These are phyloP conservation scores for Leucophenga varia DNA, from an alignment of 1,140 invertebrate species.

Conservation along the genomic window DNA sequence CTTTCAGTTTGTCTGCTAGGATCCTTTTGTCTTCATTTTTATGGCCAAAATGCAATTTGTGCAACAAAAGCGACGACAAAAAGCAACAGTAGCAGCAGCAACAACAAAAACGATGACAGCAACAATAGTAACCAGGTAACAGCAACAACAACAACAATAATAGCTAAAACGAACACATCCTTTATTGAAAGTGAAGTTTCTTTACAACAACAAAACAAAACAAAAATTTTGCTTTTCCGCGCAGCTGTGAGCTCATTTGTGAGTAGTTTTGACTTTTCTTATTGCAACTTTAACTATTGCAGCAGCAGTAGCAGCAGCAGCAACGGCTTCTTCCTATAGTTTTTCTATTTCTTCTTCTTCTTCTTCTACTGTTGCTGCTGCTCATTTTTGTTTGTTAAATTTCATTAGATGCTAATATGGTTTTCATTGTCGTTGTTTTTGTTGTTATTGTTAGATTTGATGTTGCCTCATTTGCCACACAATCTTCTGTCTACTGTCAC, in stretches of 20 bases:
- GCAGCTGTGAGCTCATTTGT: slow-evolving; percentile 45
- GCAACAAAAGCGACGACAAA: no score
- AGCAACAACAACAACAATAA: no score
- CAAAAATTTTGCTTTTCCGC: slow-evolving; percentile 47
- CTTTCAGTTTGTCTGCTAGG: slow-evolving; percentile 38
- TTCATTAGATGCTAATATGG: slow-evolving; percentile 29
- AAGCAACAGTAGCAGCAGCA: slow-evolving; percentile 41
- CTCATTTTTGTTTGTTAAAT: no score
- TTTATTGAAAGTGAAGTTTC: slow-evolving; percentile 54
- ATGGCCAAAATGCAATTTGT: slow-evolving; percentile 54
- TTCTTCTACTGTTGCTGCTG: no score
- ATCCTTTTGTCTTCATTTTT: slow-evolving; percentile 48
- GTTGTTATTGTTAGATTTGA: slow-evolving; percentile 15
- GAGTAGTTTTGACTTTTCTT: no score
- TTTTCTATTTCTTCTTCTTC: no score
- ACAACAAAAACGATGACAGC: slow-evolving; percentile 15
- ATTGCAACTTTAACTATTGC: no score
- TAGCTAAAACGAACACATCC: slow-evolving; percentile 30
- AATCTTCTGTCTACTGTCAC: no score
- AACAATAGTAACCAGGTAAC: no score
- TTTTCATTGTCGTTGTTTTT: slow-evolving; percentile 19
- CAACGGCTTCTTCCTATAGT: no score
- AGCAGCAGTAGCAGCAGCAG: no score
- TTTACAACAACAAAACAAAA: no score
- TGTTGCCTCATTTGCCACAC: slow-evolving; percentile 50